phyloP scores from a whole-genome alignment of 1,140 invertebrate species.

The Drosophila kikkawai region DNA sequence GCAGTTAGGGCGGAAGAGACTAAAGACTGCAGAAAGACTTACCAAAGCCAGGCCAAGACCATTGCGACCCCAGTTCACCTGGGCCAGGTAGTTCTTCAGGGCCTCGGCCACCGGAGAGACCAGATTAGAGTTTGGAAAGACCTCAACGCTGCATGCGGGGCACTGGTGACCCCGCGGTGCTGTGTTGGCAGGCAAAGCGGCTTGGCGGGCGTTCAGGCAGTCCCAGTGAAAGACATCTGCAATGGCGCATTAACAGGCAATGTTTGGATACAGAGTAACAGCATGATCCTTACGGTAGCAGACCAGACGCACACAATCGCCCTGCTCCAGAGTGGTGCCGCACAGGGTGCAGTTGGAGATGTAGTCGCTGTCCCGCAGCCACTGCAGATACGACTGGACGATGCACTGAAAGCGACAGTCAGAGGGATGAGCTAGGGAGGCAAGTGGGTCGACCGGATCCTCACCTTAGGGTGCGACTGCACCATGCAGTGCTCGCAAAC shows the following conservation, averaged over 20 bases:
- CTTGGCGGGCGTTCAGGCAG: constrained; percentile 80
- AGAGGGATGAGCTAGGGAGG: constrained; percentile 53
- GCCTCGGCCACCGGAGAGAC: constrained; percentile 82
- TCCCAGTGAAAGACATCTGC: constrained; percentile 84
- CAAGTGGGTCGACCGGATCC: constrained; percentile 2
- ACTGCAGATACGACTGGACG: constrained; percentile 98
- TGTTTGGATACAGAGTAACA: background rate
- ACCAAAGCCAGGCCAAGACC: constrained; percentile 80
- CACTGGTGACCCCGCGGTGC: constrained; percentile 79
- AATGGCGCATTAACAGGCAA: background rate
- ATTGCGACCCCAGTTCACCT: constrained; percentile 84
- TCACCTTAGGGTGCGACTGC: constrained; percentile 96
- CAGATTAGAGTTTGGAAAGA: constrained; percentile 81
- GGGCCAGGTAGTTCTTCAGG: constrained; percentile 67
- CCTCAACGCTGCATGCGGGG: constrained; percentile 71
- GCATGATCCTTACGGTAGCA: constrained; percentile 90
- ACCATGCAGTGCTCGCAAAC: constrained; percentile 99
- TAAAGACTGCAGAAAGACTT: constrained; percentile 2
- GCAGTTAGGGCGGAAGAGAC: background rate
- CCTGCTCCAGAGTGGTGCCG: constrained; percentile 90
- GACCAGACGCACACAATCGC: constrained; percentile 94
- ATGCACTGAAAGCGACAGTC: constrained; percentile 91
- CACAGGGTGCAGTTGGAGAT: constrained; percentile 96
- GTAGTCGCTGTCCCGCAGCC: constrained; percentile 98
- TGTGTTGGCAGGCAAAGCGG: constrained; percentile 78